A percentile compares a stretch with the other conserved stretches of the same genome.
These are phyloP conservation scores for Miichthys miiuy DNA, from an alignment of 2,797 vertebrate genomes.

Conservation along the genomic window DNA sequence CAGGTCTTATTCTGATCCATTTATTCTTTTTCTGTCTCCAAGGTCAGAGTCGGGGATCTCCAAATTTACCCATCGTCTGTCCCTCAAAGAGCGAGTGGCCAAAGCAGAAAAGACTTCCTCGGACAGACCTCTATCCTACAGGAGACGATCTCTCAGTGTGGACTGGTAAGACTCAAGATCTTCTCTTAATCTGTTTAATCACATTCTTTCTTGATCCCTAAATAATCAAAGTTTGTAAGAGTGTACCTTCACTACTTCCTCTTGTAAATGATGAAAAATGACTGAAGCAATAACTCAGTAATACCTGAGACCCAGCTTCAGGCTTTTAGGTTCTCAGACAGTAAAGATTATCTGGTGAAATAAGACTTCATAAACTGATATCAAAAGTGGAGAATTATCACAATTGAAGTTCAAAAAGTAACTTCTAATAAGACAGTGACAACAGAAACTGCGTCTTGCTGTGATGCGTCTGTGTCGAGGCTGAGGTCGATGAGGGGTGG, in stretches of 20 bases:
- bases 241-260: background rate
- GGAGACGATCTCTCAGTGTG: slow-evolving; percentile 91
- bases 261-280: slow-evolving; percentile 3
- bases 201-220: background rate
- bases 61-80: slow-evolving; percentile 91
- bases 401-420: slow-evolving; percentile 5
- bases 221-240: background rate
- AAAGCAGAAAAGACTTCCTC: slow-evolving; percentile 86
- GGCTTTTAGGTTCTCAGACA: background rate
- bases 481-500: slow-evolving; percentile 42
- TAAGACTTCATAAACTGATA: background rate
- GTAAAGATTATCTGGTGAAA: slow-evolving; percentile 4
- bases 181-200: slow-evolving; percentile 1
- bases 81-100: slow-evolving; percentile 89
- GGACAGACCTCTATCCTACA: slow-evolving; percentile 85
- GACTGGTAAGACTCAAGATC: slow-evolving; percentile 87
- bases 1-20: slow-evolving; percentile 1
- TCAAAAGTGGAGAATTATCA: background rate
- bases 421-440: slow-evolving; percentile 17
- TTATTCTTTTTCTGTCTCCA: slow-evolving; percentile 56
- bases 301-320: background rate
- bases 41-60: slow-evolving; percentile 91
- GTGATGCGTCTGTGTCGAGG: slow-evolving; percentile 29
- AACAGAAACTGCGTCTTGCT: slow-evolving; percentile 12
- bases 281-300: background rate